These are phyloP conservation scores for Amphipyra tragopoginis DNA, from an alignment of 2,888 invertebrate genomes.

Conservation along the genomic window DNA sequence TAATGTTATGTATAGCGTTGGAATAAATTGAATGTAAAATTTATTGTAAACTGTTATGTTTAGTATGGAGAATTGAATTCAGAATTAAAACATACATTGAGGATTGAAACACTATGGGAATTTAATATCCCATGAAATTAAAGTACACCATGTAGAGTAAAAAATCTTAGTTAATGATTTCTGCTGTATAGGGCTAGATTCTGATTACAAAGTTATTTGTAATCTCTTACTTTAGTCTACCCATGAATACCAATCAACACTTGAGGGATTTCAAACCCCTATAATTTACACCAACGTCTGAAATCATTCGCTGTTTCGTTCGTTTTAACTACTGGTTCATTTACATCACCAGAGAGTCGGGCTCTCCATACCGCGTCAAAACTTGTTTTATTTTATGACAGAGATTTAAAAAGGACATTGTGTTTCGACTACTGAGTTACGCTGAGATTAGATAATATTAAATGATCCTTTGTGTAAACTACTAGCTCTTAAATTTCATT, in stretches of 20 bases:
- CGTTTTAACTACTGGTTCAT: constrained; percentile 21
- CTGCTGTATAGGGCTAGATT: neutral
- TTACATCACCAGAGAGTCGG: constrained; percentile 28
- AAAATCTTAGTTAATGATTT: neutral
- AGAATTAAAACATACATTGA: too few relatives aligned
- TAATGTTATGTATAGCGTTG: constrained; percentile 1
- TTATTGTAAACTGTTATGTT: constrained; percentile 7
- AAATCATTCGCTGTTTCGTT: neutral
- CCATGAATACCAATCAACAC: neutral
- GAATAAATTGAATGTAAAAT: constrained; percentile 24
- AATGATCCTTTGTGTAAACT: constrained; percentile 75
- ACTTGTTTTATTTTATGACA: constrained; percentile 75
- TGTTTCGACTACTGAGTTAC: constrained; percentile 76
- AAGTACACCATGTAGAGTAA: neutral
- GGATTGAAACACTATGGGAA: too few relatives aligned
- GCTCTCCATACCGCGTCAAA: constrained; percentile 47
- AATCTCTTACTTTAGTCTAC: neutral
- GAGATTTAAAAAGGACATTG: constrained; percentile 76
- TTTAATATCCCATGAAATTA: too few relatives aligned
- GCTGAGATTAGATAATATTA: constrained; percentile 78
- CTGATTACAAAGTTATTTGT: neutral
- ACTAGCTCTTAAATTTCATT: constrained; percentile 50
- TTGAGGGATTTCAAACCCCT: neutral
- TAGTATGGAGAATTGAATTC: neutral
- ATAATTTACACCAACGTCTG: constrained; percentile 9